These are phyloP conservation scores for Leucoma salicis DNA, from an alignment of 2,888 invertebrate genomes.

Conservation along the genomic window DNA sequence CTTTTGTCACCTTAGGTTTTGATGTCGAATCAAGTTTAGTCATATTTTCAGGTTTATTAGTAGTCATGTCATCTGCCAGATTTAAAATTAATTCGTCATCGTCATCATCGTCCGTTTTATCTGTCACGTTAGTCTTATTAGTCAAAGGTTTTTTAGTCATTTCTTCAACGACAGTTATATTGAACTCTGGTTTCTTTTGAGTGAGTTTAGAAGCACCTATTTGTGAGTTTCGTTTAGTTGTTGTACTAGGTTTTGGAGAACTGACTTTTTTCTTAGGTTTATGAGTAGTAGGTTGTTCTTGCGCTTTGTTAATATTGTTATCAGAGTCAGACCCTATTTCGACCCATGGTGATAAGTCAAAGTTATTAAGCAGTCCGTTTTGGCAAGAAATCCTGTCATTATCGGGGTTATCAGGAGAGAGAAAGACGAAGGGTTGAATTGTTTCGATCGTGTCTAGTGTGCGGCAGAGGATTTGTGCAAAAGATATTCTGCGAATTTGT, in stretches of 20 bases:
- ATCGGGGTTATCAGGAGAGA: conserved; percentile 81
- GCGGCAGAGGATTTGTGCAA: conserved; percentile 88
- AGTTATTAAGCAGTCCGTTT: conserved; percentile 76
- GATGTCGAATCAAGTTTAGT: conserved; percentile 16
- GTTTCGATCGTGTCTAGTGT: conserved; percentile 85
- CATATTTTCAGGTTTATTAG: conserved; percentile 15
- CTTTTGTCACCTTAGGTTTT: conserved; percentile 41
- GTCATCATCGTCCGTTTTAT: conserved; percentile 27
- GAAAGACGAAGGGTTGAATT: conserved; percentile 87
- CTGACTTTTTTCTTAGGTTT: conserved; percentile 45
- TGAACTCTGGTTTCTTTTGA: conserved; percentile 37
- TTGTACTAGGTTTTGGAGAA: conserved; percentile 31
- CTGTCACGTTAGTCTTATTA: conserved; percentile 38
- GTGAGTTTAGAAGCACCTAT: conserved; percentile 26
- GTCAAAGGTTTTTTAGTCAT: conserved; percentile 36
- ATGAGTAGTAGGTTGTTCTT: conserved; percentile 44
- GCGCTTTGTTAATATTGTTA: conserved; percentile 64
- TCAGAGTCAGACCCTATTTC: conserved; percentile 71
- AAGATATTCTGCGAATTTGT: conserved; percentile 86
- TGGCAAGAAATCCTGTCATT: conserved; percentile 83
- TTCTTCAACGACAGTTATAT: conserved; percentile 37
- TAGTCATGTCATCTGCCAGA: conserved; percentile 36
- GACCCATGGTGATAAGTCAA: conserved; percentile 84
- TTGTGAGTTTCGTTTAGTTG: conserved; percentile 39
- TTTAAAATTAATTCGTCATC: conserved; percentile 35